Conservation (phyloP, 2,888 invertebrate genomes). For the Clitarchus hookeri region DNA sequence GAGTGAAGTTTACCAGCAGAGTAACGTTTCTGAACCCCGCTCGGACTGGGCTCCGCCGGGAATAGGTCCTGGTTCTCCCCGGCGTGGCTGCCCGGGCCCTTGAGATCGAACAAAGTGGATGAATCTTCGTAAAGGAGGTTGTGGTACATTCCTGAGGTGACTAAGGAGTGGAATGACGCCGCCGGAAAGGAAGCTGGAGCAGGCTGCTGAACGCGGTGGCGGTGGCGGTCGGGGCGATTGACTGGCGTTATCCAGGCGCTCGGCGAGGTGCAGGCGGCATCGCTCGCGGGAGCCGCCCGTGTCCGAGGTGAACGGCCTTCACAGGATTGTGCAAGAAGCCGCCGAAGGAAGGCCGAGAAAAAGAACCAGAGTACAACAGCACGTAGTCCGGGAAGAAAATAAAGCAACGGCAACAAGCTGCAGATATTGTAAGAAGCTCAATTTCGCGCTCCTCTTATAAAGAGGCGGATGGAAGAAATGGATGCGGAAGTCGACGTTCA, state of each 20-base stretch:
- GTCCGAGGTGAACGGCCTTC: background rate
- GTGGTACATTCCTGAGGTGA: background rate
- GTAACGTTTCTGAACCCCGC: too few relatives aligned
- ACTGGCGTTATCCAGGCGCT: background rate
- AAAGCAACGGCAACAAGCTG: background rate
- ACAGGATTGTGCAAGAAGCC: background rate
- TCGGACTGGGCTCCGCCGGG: too few relatives aligned
- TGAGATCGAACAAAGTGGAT: too few relatives aligned
- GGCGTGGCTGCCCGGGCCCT: too few relatives aligned
- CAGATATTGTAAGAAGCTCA: background rate
- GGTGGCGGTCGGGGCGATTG: background rate
- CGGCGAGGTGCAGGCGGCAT: background rate
- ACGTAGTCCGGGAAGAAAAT: background rate
- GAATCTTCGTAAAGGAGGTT: background rate
- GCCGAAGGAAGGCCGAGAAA: background rate
- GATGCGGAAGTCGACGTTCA: background rate
- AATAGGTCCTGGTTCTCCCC: too few relatives aligned
- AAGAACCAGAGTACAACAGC: background rate
- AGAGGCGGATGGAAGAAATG: conserved; percentile 2
- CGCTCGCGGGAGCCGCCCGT: background rate
- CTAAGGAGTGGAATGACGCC: background rate
- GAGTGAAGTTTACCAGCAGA: too few relatives aligned
- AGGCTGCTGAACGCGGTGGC: background rate
- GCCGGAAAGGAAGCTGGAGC: background rate
- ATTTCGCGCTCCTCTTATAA: background rate